Evolutionary conservation across 2,888 invertebrate genomes (phyloP).

Genomic region (Conus canariensis): DNA sequence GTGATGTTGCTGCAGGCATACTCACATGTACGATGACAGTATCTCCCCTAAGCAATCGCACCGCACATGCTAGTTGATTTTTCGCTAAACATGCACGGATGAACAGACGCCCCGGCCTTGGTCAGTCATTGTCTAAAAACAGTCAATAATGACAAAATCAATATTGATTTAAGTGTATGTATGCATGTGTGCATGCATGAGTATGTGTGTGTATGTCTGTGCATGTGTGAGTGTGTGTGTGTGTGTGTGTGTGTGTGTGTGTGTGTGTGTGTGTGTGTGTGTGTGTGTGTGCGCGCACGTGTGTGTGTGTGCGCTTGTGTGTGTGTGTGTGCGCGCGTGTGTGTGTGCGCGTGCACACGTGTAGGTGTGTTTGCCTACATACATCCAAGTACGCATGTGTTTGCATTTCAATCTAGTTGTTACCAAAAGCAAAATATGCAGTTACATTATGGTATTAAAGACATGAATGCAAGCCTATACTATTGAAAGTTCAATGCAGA

Average conservation of each 20-base stretch:
- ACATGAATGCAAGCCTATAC: too few relatives aligned
- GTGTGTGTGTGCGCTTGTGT: neutral
- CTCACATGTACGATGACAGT: constrained; percentile 58
- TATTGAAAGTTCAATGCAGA: too few relatives aligned
- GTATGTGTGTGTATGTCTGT: neutral
- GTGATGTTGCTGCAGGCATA: neutral
- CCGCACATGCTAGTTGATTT: constrained; percentile 59
- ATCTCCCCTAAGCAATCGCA: constrained; percentile 60
- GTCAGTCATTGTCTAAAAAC: constrained; percentile 54
- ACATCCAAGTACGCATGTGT: too few relatives aligned
- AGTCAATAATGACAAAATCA: neutral
- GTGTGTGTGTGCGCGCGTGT: neutral
- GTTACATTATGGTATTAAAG: too few relatives aligned
- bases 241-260: constrained; percentile 4
- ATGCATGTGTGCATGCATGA: neutral
- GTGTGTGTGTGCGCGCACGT: too few relatives aligned
- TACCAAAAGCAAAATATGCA: too few relatives aligned
- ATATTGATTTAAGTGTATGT: neutral
- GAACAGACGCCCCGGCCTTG: constrained; percentile 65
- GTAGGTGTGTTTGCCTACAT: too few relatives aligned
- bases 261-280: neutral
- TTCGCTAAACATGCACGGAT: constrained; percentile 66
- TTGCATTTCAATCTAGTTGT: too few relatives aligned
- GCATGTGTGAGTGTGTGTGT: neutral
- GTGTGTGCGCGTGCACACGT: too few relatives aligned